A percentile compares a stretch with the other conserved stretches of the same genome.
Conservation (phyloP, 2,113 vertebrate species). For the Recurvirostra avosetta region DNA sequence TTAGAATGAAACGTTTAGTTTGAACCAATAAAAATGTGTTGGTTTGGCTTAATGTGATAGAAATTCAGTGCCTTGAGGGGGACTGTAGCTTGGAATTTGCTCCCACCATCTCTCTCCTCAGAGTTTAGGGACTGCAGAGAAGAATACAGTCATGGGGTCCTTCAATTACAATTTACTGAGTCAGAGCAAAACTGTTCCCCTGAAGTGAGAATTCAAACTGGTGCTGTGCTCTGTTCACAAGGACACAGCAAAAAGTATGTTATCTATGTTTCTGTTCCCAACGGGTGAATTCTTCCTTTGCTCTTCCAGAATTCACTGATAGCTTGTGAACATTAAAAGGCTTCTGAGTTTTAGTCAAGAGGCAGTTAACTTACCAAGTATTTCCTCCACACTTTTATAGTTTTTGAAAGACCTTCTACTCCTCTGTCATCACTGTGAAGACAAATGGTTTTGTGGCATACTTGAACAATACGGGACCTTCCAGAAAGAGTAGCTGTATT, state of each 20-base stretch:
- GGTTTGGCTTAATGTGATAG: not conserved
- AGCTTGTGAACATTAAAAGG: not conserved
- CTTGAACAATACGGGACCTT: not conserved
- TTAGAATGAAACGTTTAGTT: not conserved
- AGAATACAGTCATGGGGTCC: not conserved
- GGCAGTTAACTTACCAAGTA: not conserved
- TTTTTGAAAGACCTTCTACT: not conserved
- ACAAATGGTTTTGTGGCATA: not conserved
- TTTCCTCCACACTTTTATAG: not conserved
- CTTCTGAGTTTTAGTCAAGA: not conserved
- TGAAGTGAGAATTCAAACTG: not conserved
- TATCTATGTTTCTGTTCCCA: not conserved
- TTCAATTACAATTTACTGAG: not conserved
- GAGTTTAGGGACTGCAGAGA: not conserved
- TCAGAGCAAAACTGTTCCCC: not conserved
- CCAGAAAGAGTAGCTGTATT: not conserved
- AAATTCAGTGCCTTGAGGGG: not conserved
- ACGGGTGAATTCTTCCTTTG: not conserved
- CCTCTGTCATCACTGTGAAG: constrained; percentile 6
- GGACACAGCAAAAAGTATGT: rapidly evolving
- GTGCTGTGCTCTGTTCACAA: not conserved
- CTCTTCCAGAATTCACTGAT: not conserved
- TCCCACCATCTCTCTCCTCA: not conserved
- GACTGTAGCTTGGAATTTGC: not conserved
- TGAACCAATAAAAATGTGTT: not conserved